phyloP scores from a whole-genome alignment of 2,888 invertebrate genomes.

The Lithodes maja region DNA sequence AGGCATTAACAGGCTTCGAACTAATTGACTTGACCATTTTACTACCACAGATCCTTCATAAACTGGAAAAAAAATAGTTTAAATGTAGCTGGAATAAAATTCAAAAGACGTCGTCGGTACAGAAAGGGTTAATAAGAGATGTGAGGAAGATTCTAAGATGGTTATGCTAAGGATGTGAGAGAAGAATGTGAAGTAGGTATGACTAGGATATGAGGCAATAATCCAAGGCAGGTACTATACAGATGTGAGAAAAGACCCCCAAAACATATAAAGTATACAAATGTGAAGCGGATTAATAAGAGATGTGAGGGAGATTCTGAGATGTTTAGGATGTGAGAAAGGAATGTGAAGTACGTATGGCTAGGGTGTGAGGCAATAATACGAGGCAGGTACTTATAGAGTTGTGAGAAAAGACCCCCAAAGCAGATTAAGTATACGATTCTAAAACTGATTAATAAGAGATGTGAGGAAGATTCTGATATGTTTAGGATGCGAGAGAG shows the following conservation, averaged over 20 bases:
- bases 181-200: background rate
- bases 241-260: background rate
- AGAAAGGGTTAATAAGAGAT: too few relatives aligned
- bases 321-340: background rate
- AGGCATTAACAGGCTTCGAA: too few relatives aligned
- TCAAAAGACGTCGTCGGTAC: too few relatives aligned
- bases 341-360: background rate
- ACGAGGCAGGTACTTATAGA: background rate
- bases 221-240: background rate
- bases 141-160: background rate
- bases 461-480: background rate
- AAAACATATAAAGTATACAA: background rate
- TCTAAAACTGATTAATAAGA: too few relatives aligned
- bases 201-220: background rate
- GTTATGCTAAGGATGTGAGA: background rate
- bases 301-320: too few relatives aligned
- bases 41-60: too few relatives aligned
- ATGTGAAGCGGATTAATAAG: too few relatives aligned
- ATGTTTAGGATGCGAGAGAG: background rate
- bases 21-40: too few relatives aligned
- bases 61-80: too few relatives aligned
- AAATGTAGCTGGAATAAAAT: too few relatives aligned
- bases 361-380: background rate
- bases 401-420: background rate
- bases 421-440: background rate